Base-by-base conservation (phyloP, 2,888 invertebrate genomes). In the Biston betularia region DNA sequence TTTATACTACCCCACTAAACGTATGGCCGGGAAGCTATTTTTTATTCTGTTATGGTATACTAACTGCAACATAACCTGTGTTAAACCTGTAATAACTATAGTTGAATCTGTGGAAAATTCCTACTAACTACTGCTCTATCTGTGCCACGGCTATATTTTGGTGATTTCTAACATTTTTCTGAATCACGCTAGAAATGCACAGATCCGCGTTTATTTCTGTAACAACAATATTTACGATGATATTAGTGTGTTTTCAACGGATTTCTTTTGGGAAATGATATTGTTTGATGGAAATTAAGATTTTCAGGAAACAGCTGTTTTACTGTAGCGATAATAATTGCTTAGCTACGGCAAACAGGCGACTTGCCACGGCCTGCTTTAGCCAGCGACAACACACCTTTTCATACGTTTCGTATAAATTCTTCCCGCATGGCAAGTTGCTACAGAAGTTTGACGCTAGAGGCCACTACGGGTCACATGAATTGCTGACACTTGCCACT, bases 1-100 rank as follows among this genome's bases (percentile, higher is more conserved):
- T 61, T 66, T 64, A 66, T 61, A 66, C 67, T 66, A 6, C 3
- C 6, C 58, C 60, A 59, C 64, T 50, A 45, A 65, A 38, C 50
- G 53, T 49, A 53, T 48, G 62, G 54, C 10, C 61, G 8, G 34
- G 3, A 14, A 24, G 24, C 57, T 38, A 45, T 46, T 56, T 45
- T 46, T 35, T 38, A 38, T 48, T 38, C 57, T 38, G 10, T 0
- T 38, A 40, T 40, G 12, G n/a, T 40, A 44, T 66, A 57, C 10
- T 12, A 45, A 48, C 57, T 38, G 14, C 6, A 8, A 33, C 10
- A 6, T 38, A 57, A 48, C n/a, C 55, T 56, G 33, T 56, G 33
- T 8, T 5, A 38, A n/a, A 0, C 38, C 9, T 56, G 33, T 8
- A 0, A 14, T 6, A 6, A 8, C 10, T 10, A 48, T 64, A 57